A percentile compares a stretch with the other conserved stretches of the same genome.
phyloP scores from a whole-genome alignment of 1,140 invertebrate species.

The Oedothorax gibbosus region DNA sequence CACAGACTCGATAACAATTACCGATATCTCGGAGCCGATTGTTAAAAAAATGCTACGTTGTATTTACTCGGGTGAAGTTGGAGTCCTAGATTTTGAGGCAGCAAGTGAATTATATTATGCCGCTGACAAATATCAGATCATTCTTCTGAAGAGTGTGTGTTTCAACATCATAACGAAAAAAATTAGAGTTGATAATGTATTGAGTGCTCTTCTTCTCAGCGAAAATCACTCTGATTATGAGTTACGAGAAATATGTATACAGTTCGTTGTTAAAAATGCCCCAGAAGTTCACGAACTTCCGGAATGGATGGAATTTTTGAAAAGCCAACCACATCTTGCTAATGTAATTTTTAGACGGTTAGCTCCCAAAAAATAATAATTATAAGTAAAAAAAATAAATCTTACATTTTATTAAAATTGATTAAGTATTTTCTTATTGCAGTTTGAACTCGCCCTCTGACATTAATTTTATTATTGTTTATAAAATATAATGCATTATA shows the following conservation, averaged over 20 bases:
- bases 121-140: neutral
- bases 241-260: neutral
- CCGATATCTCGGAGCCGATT: neutral
- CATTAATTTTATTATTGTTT: too few species aligned
- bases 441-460: too few species aligned
- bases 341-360: neutral
- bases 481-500: too few species aligned
- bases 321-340: neutral
- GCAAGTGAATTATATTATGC: slow-evolving; percentile 15
- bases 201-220: neutral
- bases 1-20: neutral
- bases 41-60: neutral
- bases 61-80: neutral
- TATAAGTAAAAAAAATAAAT: too few species aligned
- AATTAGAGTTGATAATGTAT: neutral
- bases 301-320: slow-evolving; percentile 14
- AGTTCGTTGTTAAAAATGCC: slow-evolving; percentile 6
- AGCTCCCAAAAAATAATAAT: too few species aligned
- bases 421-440: too few species aligned
- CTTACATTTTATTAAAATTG: too few species aligned
- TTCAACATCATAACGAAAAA: neutral
- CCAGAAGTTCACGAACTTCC: neutral
- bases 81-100: neutral
- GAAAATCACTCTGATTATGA: slow-evolving; percentile 2
- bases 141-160: neutral